Evolutionary conservation across 35 echinoderm and acorn worm genomes (phyloP), one percentile per base, ranked within the genome.

Genomic region (Hemicentrotus pulcherrimus): DNA sequence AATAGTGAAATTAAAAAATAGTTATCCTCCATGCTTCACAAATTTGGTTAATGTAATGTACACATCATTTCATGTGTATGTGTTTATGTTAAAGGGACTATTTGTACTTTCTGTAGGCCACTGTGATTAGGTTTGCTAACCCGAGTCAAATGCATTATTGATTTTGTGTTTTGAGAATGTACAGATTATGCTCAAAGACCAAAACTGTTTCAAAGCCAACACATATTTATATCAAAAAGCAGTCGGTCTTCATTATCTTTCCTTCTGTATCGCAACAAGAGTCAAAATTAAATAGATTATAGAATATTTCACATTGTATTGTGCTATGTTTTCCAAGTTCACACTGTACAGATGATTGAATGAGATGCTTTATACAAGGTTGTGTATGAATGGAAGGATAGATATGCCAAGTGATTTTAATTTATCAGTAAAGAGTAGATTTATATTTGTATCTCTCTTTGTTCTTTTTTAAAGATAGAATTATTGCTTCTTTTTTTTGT

Each of bases 381-480:
- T n/a, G 28, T 78, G 19, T 28, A 78, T 78, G 22, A n/a, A 78
- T 22, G 1, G 22, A 78, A 28, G 6, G 22, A 78, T 78, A 78
- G 19, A 78, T 28, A 78, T 78, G 65, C 65, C 65, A 78, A 22
- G 19, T 78, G 65, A n/a, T 28, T 78, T 78, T 78, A 78, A 78
- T 78, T 78, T 78, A 78, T 78, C 65, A 78, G 65, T 78, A 78
- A 78, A n/a, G 65, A 78, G 65, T 78, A 78, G 65, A 78, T 78
- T 78, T 78, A 28, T 78, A 78, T 78, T 78, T 78, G 24, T 78
- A 78, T 78, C 28, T 78, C 65, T 78, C 65, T 55, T 55, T 28
- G 24, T n/a, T 28, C 65, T 78, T 78, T 78, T 78, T 78, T 78
- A 78, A n/a, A 78, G 65, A 78, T 78, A 28, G 22, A 78, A 28